Percentiles rank a stretch among this genome's conserved stretches.
Evolutionary conservation across 2,888 invertebrate species (phyloP).

Genomic region (Netelia fuscicornis): DNA sequence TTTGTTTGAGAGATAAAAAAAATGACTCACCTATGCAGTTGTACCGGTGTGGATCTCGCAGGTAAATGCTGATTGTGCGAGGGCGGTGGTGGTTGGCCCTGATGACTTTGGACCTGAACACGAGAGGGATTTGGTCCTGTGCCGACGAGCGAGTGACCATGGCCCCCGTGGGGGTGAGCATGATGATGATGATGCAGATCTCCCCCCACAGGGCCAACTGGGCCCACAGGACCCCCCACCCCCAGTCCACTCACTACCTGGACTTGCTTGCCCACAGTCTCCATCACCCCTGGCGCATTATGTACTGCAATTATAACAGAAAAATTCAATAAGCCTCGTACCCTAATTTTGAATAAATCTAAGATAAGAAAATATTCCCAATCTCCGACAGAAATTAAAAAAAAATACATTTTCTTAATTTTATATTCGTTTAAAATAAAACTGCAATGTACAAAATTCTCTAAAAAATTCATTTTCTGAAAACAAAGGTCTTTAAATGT

Average conservation of each 20-base stretch:
- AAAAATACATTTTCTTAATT: no score
- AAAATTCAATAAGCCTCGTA: conserved; percentile 34
- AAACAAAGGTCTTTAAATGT: no score
- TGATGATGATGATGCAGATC: conserved; percentile 84
- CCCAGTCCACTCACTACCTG: conserved; percentile 84
- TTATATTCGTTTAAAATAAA: no score
- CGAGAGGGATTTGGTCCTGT: conserved; percentile 81
- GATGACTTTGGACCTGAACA: conserved; percentile 79
- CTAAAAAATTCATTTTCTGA: no score
- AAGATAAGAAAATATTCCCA: no score
- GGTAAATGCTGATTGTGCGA: conserved; percentile 83
- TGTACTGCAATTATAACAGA: conserved; percentile 79
- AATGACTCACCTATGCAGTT: conserved; percentile 81
- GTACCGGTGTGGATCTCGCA: conserved; percentile 82
- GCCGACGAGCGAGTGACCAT: conserved; percentile 82
- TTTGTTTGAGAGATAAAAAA: neutral
- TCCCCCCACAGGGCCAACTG: conserved; percentile 81
- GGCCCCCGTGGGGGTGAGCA: conserved; percentile 80
- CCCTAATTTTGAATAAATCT: neutral
- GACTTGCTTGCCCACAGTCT: conserved; percentile 84
- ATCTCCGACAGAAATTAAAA: no score
- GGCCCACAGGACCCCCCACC: conserved; percentile 83
- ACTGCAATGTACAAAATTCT: no score
- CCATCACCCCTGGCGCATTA: conserved; percentile 84
- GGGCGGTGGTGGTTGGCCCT: conserved; percentile 79